Percentiles rank a stretch among this genome's conserved stretches.
These are phyloP conservation scores for Papilio demoleus DNA, from an alignment of 2,888 invertebrate genomes.

Conservation along the genomic window DNA sequence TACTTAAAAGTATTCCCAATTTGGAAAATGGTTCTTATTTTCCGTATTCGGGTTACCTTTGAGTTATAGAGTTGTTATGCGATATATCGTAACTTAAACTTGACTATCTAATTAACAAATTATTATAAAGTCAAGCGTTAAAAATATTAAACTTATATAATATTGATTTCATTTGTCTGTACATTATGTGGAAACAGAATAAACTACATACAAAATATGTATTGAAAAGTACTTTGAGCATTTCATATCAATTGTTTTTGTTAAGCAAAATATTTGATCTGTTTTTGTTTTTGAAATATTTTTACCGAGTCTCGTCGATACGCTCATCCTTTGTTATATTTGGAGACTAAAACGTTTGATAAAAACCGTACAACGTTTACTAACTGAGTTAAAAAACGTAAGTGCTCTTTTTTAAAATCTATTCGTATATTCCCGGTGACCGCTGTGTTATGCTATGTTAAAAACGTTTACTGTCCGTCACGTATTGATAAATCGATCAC, in stretches of 20 bases:
- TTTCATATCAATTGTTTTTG: not conserved
- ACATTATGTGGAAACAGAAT: no score
- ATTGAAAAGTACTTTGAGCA: no score
- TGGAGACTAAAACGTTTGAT: slow-evolving; percentile 1
- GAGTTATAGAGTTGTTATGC: no score
- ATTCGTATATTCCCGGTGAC: not conserved
- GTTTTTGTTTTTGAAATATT: not conserved
- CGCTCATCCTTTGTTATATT: not conserved
- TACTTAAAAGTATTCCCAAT: no score
- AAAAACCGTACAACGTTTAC: slow-evolving; percentile 1
- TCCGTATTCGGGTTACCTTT: no score
- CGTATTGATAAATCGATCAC: not conserved
- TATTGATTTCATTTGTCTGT: no score
- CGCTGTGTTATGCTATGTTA: not conserved
- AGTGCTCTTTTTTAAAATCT: slow-evolving; percentile 3
- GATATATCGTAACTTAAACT: no score
- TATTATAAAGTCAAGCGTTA: no score
- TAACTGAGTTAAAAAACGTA: not conserved
- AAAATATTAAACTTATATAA: no score
- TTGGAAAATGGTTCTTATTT: no score
- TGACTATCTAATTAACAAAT: no score
- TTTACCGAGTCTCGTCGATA: not conserved
- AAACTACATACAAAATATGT: no score
- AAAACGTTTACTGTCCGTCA: not conserved
- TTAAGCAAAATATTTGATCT: not conserved